phyloP scores from a whole-genome alignment of 2,113 vertebrate species.

The Nipponia nippon region DNA sequence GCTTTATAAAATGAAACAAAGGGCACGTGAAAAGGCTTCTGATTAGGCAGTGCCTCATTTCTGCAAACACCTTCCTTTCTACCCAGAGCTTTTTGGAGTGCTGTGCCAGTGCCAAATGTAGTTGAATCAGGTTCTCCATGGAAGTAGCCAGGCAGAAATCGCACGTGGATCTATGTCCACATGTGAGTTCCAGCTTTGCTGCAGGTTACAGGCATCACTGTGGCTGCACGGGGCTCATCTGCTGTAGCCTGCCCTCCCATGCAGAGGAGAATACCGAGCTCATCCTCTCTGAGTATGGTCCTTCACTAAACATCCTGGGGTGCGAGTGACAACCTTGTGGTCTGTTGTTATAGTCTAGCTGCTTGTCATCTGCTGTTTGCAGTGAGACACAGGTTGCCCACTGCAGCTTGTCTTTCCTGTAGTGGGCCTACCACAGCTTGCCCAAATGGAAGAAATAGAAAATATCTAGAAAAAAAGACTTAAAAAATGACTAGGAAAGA shows the following conservation, averaged over 20 bases:
- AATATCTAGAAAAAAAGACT: background rate
- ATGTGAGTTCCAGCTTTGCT: background rate
- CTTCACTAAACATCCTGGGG: background rate
- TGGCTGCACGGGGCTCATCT: background rate
- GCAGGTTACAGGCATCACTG: background rate
- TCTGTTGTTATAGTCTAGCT: background rate
- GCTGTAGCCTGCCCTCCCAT: background rate
- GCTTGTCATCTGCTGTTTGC: background rate
- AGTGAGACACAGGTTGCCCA: background rate
- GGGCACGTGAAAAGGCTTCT: background rate
- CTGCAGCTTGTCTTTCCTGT: background rate
- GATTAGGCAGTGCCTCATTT: background rate
- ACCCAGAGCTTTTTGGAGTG: background rate
- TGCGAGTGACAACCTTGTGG: background rate
- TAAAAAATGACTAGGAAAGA: background rate
- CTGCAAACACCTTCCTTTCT: background rate
- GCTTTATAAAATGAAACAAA: background rate
- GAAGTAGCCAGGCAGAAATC: background rate
- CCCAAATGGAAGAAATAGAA: background rate
- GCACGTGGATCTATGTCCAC: fast-evolving
- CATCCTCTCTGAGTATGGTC: background rate
- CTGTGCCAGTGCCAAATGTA: background rate
- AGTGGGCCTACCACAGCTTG: background rate
- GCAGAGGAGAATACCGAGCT: background rate
- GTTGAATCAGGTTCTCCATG: background rate